Conservation (phyloP, 2,888 invertebrate species). For the Polymixis lichenea region DNA sequence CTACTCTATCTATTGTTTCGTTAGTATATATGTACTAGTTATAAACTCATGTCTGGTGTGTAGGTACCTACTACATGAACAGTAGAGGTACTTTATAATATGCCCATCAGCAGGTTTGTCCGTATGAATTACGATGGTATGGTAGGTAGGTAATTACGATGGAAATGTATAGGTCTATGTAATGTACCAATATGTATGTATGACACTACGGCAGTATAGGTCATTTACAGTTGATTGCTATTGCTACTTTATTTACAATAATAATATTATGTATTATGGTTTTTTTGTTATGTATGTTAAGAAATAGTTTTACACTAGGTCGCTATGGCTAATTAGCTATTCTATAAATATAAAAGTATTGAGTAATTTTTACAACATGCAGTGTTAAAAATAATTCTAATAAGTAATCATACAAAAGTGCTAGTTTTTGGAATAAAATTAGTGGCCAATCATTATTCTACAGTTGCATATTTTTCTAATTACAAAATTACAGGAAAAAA, state of each 20-base stretch:
- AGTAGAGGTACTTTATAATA: neutral
- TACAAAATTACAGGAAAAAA: neutral
- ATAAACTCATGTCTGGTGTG: neutral
- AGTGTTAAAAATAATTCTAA: slow-evolving; percentile 46
- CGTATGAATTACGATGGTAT: neutral
- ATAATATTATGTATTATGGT: neutral
- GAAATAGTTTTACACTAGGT: neutral
- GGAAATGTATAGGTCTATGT: neutral
- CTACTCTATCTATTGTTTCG: neutral
- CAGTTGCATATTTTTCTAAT: slow-evolving; percentile 8
- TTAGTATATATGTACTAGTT: neutral
- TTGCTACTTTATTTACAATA: neutral
- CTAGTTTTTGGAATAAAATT: slow-evolving; percentile 28
- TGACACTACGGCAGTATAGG: neutral
- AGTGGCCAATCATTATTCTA: slow-evolving; percentile 41
- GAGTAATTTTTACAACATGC: slow-evolving; percentile 34
- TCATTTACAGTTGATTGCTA: neutral
- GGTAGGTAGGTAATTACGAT: neutral
- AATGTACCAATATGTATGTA: neutral
- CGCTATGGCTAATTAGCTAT: slow-evolving; percentile 2
- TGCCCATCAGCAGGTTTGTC: neutral
- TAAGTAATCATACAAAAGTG: slow-evolving; percentile 36
- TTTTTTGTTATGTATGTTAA: neutral
- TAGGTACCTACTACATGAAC: neutral
- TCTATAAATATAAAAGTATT: neutral